Base-by-base conservation (phyloP, 2,888 invertebrate species). In the Uropetala carovei region DNA sequence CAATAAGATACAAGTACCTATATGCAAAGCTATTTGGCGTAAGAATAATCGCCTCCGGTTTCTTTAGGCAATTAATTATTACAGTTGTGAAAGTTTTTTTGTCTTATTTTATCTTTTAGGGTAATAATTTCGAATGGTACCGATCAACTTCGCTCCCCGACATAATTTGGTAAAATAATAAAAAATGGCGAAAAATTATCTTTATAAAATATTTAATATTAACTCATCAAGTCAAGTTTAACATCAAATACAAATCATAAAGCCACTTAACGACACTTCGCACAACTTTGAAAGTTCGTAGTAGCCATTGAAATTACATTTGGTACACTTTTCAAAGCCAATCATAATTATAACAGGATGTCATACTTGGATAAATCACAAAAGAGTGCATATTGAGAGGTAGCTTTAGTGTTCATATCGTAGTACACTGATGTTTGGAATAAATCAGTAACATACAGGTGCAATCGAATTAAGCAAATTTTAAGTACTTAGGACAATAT, bases 321-420 rank as follows among this genome's bases (percentile, higher is more conserved):
- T 75, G 75, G 75, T 75, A 75, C 75, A 75, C 27, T 75, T 75
- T 27, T 75, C 27, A 75, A 27, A 75, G 75, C 27, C 75, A 27
- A 75, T 75, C 5, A 27, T 27, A 27, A 75, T 75, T 0, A 27
- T 27, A 75, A 18, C 27, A 75, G 27, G 27, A 75, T 5, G 89
- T 43, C 43, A 43, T 10, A 68, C 18, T 18, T 43, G 64, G n/a
- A 64, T 60, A n/a, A 89, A 64, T 64, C 59, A 64, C 30, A 59
- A 27, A 89, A 60, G 11, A 89, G 27, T 18, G 75, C 16, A 68
- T 18, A 64, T 89, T 89, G 89, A 89, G 89, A 89, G 89, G 89
- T 89, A 89, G 89, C 89, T 89, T 89, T 68, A 89, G 89, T 89
- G 64, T 89, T 89, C 64, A 89, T 60, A 30, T 86, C 64, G 64